phyloP scores from a whole-genome alignment of 2,888 invertebrate species.

The Cerceris rybyensis region DNA sequence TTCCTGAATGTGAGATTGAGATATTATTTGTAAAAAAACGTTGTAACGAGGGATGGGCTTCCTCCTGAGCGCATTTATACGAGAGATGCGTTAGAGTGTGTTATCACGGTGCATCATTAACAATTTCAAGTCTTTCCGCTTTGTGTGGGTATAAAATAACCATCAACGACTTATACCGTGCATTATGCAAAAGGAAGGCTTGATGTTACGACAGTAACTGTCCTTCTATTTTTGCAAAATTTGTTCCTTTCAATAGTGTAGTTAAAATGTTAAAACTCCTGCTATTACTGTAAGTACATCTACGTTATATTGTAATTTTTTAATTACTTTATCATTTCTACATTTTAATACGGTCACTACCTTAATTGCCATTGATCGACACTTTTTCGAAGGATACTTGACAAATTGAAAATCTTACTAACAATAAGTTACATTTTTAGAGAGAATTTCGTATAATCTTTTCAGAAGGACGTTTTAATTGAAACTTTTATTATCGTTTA shows the following conservation, averaged over 20 bases:
- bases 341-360: no score
- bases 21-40: slow-evolving; percentile 9
- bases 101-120: slow-evolving; percentile 23
- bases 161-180: not conserved
- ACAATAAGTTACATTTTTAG: no score
- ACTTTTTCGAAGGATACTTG: no score
- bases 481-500: no score
- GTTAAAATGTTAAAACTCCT: not conserved
- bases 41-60: slow-evolving; percentile 38
- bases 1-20: not conserved
- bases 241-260: not conserved
- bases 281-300: no score
- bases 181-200: slow-evolving; percentile 13
- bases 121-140: slow-evolving; percentile 19
- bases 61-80: not conserved
- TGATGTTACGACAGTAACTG: not conserved
- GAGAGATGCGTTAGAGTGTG: not conserved
- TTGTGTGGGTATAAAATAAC: slow-evolving; percentile 33
- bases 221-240: slow-evolving; percentile 11
- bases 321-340: no score
- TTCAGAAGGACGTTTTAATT: no score
- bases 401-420: no score
- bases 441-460: no score
- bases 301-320: no score
- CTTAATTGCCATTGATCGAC: no score